Evolutionary conservation across 1,140 invertebrate genomes (phyloP).

Genomic region (Drosophila hydei): DNA sequence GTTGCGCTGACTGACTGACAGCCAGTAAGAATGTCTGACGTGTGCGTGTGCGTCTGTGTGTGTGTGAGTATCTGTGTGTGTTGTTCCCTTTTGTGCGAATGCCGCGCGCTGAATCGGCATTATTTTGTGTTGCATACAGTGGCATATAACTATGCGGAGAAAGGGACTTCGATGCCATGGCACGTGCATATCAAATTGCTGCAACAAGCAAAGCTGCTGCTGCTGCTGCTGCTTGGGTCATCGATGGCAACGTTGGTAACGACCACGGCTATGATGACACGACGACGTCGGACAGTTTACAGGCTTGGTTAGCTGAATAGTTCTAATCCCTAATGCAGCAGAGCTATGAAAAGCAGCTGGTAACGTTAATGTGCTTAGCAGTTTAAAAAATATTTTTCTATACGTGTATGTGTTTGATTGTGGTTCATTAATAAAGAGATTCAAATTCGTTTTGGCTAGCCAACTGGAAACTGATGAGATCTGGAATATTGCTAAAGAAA

Average conservation of each 20-base stretch:
- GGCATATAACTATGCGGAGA: background rate
- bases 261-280: slow-evolving; percentile 23
- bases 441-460: too few species aligned
- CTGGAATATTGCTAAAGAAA: too few species aligned
- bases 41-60: slow-evolving; percentile 1
- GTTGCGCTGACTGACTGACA: slow-evolving; percentile 49
- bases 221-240: slow-evolving; percentile 38
- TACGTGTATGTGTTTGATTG: background rate
- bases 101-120: slow-evolving; percentile 57
- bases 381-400: background rate
- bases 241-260: slow-evolving; percentile 17
- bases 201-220: slow-evolving; percentile 24
- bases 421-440: background rate
- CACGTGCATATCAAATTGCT: slow-evolving; percentile 62
- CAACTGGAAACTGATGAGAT: too few species aligned
- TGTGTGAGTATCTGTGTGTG: slow-evolving; percentile 16
- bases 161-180: slow-evolving; percentile 6
- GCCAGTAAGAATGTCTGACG: slow-evolving; percentile 39
- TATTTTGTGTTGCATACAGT: slow-evolving; percentile 53
- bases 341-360: slow-evolving; percentile 21
- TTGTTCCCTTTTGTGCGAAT: slow-evolving; percentile 44
- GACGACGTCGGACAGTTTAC: slow-evolving; percentile 35
- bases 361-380: background rate
- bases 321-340: slow-evolving; percentile 32
- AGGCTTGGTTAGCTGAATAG: slow-evolving; percentile 44